These are phyloP conservation scores for Drosophila tristis DNA, from an alignment of 1,140 invertebrate genomes.

Conservation along the genomic window DNA sequence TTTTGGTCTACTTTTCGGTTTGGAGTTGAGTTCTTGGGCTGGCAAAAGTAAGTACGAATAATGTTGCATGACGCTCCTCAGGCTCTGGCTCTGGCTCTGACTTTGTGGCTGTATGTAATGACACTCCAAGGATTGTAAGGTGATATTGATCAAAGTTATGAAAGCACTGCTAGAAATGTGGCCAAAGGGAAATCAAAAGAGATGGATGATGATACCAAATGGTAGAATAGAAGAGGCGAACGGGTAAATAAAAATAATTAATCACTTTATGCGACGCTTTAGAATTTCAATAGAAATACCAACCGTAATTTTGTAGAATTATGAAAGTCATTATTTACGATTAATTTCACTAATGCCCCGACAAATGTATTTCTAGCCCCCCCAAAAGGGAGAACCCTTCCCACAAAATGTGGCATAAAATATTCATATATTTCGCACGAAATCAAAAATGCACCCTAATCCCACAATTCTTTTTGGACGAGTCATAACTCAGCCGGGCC, in stretches of 20 bases:
- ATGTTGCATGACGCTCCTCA: constrained; percentile 50
- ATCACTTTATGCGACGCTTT: too few species aligned
- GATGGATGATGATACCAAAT: constrained; percentile 3
- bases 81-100: constrained; percentile 5
- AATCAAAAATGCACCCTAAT: constrained; percentile 46
- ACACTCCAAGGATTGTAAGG: constrained; percentile 54
- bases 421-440: constrained; percentile 20
- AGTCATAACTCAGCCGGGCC: constrained; percentile 52
- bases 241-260: too few species aligned
- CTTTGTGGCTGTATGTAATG: constrained; percentile 13
- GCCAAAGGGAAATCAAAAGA: constrained; percentile 36
- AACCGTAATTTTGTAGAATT: constrained; percentile 10
- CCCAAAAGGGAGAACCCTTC: constrained; percentile 6
- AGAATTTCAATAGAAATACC: too few species aligned
- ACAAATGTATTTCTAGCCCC: background rate
- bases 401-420: constrained; percentile 20
- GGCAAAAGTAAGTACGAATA: constrained; percentile 26
- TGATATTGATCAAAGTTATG: constrained; percentile 34
- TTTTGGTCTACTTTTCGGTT: constrained; percentile 5
- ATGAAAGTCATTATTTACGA: constrained; percentile 2
- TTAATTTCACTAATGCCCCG: constrained; percentile 1
- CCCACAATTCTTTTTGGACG: constrained; percentile 42
- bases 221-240: background rate
- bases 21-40: too few species aligned
- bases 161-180: constrained; percentile 13